Base-by-base conservation (phyloP, 2,888 invertebrate genomes). In the Saturnia japonica region DNA sequence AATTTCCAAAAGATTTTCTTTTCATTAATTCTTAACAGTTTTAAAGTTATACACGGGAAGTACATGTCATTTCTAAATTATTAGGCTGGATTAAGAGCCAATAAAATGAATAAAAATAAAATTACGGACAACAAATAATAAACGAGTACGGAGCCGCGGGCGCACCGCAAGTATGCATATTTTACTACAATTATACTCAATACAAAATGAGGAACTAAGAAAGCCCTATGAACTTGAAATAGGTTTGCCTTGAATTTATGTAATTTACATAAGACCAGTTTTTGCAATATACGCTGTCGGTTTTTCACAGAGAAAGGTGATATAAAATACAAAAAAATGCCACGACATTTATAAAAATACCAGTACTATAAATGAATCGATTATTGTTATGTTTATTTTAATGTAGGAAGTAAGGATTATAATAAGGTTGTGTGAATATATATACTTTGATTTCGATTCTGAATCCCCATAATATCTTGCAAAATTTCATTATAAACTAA, bases 371-470 rank as follows among this genome's bases (percentile, higher is more conserved):
- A 60, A 60, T 60, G 28, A 72, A 74, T 69, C 34, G 47, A 69
- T 70, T 25, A 62, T 74, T n/a, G n/a, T n/a, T 73, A 74, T 78
- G 75, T 72, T n/a, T 4, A 60, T 40, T 1, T 64, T 64, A n/a
- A 40, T 64, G 64, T n/a, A 64, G 64, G 64, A 64, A 64, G 64
- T 64, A 40, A 16, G 9, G 6, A 64, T 64, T 40, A 64, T 19
- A 40, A 64, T 47, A 34, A 6, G 34, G 34, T 34, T 34, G 34
- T 6, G 34, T 8, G 14, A 43, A 43, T 43, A 7, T 43, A 43
- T 6, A 34, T 34, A 34, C 34, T 34, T 34, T 34, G 34, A 34
- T 43, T 43, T 43, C 14, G 14, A 43, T 12, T 43, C 43, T 12
- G 43, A 43, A 14, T 43, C 1, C 1, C 14, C 9, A 43, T 43